These are phyloP conservation scores for Bombus pascuorum DNA, from an alignment of 1,140 invertebrate genomes.

Conservation along the genomic window DNA sequence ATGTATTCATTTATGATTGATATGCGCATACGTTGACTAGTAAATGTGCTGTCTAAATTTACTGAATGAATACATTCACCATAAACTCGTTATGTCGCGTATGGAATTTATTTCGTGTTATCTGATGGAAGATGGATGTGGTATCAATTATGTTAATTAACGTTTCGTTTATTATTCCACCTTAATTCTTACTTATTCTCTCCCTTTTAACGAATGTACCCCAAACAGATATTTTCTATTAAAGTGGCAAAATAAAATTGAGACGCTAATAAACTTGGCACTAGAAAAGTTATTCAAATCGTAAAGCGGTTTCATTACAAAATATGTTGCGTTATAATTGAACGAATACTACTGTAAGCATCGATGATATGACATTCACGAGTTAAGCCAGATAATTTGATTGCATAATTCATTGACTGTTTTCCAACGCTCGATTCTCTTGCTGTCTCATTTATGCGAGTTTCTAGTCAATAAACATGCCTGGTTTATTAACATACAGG, in stretches of 20 bases:
- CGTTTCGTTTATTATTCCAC: neutral
- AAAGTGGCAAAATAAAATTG: neutral
- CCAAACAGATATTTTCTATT: neutral
- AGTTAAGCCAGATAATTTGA: slow-evolving; percentile 11
- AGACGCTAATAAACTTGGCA: neutral
- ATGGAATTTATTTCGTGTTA: neutral
- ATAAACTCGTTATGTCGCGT: neutral
- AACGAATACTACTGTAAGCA: neutral
- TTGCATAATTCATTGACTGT: neutral
- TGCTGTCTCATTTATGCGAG: neutral
- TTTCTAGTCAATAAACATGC: too few relatives aligned
- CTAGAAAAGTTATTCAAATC: neutral
- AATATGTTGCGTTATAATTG: neutral
- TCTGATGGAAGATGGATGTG: neutral
- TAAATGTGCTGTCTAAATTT: neutral
- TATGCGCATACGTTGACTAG: neutral
- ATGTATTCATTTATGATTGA: neutral
- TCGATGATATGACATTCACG: neutral
- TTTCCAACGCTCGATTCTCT: neutral
- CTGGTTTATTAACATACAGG: neutral
- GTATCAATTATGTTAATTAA: neutral
- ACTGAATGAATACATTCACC: neutral
- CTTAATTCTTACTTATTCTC: neutral
- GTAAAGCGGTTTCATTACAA: too few relatives aligned
- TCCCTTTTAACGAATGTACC: neutral